Conservation (phyloP, 64 coral and sea anemone genomes). For the Porites australiensis region DNA sequence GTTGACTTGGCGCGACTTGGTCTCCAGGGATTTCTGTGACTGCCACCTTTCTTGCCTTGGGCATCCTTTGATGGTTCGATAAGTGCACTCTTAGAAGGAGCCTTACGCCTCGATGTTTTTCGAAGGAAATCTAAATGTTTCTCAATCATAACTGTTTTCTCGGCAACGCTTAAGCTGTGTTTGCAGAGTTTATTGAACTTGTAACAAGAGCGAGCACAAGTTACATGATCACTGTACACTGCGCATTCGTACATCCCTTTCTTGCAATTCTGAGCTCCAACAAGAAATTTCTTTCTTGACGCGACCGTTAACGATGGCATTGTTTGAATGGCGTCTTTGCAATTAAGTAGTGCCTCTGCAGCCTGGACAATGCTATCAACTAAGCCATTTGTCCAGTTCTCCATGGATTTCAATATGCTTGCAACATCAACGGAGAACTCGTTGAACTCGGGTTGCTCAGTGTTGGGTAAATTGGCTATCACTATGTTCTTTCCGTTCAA, state of each 20-base stretch:
- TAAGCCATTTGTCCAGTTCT: too few relatives aligned
- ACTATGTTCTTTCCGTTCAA: not conserved
- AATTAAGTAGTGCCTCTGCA: too few relatives aligned
- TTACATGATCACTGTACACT: too few relatives aligned
- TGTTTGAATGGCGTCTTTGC: too few relatives aligned
- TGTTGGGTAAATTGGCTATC: not conserved
- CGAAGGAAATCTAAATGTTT: not conserved
- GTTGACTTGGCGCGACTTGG: not conserved
- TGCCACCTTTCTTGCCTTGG: slow-evolving; percentile 11
- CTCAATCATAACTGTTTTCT: not conserved
- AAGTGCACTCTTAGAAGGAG: slow-evolving; percentile 16
- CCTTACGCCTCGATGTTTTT: not conserved
- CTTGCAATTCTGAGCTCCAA: too few relatives aligned
- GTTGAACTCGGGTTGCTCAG: not conserved
- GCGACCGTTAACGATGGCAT: too few relatives aligned
- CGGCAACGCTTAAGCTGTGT: not conserved
- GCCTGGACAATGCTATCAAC: too few relatives aligned
- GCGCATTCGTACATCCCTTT: too few relatives aligned
- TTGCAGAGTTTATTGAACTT: not conserved
- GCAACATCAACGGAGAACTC: not conserved
- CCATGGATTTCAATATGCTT: too few relatives aligned
- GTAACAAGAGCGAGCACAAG: too few relatives aligned
- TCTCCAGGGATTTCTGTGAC: slow-evolving; percentile 5
- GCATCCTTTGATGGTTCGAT: not conserved
- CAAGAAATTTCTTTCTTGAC: too few relatives aligned